Evolutionary conservation across 53 echinoderm and acorn worm species (phyloP).

Genomic region (Echinometra lucunter): DNA sequence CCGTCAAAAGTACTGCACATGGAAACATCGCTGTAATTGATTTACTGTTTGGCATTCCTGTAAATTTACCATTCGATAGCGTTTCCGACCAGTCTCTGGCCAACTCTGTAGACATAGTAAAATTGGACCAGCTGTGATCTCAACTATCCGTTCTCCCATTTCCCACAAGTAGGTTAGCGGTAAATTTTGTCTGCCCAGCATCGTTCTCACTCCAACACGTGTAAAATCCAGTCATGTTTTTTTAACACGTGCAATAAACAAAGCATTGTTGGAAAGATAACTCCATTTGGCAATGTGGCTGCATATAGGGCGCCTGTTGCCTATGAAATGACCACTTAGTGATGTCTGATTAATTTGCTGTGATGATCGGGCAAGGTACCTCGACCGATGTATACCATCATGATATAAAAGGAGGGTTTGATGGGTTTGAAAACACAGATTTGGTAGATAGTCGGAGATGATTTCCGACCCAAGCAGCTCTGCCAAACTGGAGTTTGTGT

Average conservation of each 20-base stretch:
- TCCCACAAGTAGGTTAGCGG: not conserved
- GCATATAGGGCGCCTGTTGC: not conserved
- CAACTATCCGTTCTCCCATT: too few relatives aligned
- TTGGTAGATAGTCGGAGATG: too few relatives aligned
- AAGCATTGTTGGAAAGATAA: not conserved
- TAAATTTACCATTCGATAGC: too few relatives aligned
- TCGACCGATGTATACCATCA: not conserved
- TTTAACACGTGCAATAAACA: not conserved
- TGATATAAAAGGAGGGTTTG: not conserved
- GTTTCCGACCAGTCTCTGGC: too few relatives aligned
- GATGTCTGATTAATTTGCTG: not conserved
- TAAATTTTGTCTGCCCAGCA: not conserved
- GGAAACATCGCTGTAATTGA: too few relatives aligned
- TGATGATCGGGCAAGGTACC: slow-evolving; percentile 20
- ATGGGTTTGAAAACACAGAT: not conserved
- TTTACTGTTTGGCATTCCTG: too few relatives aligned
- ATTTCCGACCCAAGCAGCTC: not conserved
- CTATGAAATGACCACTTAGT: not conserved
- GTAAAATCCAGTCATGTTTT: not conserved
- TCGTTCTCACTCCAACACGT: not conserved
- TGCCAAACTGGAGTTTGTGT: not conserved
- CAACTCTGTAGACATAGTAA: too few relatives aligned
- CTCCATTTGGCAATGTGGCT: not conserved
- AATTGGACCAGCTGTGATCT: too few relatives aligned
- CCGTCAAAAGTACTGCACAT: too few relatives aligned